These are phyloP conservation scores for Dryobates pubescens DNA, from an alignment of 2,797 vertebrate genomes.

Conservation along the genomic window DNA sequence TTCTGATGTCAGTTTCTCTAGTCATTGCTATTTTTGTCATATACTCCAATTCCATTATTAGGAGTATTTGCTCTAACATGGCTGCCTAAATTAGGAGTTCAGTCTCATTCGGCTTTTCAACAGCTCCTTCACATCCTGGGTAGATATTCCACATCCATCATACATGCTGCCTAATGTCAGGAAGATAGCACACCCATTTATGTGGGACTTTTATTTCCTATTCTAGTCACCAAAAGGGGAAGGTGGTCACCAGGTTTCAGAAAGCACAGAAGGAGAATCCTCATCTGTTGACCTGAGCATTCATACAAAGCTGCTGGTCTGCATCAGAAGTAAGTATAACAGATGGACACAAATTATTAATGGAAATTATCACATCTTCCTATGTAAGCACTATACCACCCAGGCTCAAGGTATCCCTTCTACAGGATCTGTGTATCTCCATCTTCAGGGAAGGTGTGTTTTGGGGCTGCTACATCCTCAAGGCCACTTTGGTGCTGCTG, in stretches of 20 bases:
- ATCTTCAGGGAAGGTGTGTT: slow-evolving; percentile 87
- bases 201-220: background rate
- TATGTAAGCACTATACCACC: slow-evolving; percentile 82
- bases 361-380: slow-evolving; percentile 76
- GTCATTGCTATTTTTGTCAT: background rate
- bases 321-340: background rate
- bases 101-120: background rate
- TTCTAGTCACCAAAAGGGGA: background rate
- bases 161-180: background rate
- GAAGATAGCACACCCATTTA: background rate
- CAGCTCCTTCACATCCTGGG: background rate
- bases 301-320: background rate
- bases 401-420: slow-evolving; percentile 84
- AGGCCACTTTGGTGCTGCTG: slow-evolving; percentile 85
- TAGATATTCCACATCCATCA: background rate
- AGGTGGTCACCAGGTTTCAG: background rate
- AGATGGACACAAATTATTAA: background rate
- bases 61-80: background rate
- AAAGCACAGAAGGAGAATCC: background rate
- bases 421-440: slow-evolving; percentile 83
- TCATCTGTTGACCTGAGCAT: background rate
- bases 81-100: background rate
- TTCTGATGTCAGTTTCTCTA: background rate
- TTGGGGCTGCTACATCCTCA: slow-evolving; percentile 82
- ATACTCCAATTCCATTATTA: background rate